Conservation (phyloP, 2,888 invertebrate genomes). For the Eupithecia subfuscata region DNA sequence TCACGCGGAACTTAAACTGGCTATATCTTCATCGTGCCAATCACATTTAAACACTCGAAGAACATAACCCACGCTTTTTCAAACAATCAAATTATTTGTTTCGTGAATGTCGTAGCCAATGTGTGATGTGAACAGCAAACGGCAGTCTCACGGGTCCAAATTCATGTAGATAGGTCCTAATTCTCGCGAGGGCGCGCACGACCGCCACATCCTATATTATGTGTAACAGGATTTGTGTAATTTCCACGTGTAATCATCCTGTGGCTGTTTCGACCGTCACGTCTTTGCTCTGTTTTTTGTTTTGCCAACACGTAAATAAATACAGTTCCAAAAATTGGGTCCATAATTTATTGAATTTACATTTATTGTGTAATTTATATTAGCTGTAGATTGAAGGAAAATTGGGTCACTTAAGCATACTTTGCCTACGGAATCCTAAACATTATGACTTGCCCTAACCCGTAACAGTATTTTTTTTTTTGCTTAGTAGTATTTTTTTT, state of each 20-base stretch:
- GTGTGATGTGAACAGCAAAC: neutral
- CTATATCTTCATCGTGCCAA: too few relatives aligned
- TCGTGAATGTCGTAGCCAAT: neutral
- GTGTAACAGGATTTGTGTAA: conserved; percentile 45
- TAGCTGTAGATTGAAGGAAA: neutral
- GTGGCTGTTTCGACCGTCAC: conserved; percentile 13
- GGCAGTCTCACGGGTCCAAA: neutral
- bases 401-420: neutral
- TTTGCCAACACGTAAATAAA: neutral
- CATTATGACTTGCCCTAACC: neutral
- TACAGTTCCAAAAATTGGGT: neutral
- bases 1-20: too few relatives aligned
- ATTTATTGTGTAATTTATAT: neutral
- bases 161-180: neutral
- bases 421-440: neutral
- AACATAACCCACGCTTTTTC: too few relatives aligned
- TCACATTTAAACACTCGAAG: too few relatives aligned
- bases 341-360: neutral
- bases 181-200: neutral
- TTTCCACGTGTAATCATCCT: conserved; percentile 28
- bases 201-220: conserved; percentile 35
- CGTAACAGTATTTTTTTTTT: too few relatives aligned
- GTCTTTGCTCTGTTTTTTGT: neutral
- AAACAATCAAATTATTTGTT: too few relatives aligned
- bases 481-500: too few relatives aligned